phyloP scores from a whole-genome alignment of 2,888 invertebrate species.

The Pharmacophagus antenor region DNA sequence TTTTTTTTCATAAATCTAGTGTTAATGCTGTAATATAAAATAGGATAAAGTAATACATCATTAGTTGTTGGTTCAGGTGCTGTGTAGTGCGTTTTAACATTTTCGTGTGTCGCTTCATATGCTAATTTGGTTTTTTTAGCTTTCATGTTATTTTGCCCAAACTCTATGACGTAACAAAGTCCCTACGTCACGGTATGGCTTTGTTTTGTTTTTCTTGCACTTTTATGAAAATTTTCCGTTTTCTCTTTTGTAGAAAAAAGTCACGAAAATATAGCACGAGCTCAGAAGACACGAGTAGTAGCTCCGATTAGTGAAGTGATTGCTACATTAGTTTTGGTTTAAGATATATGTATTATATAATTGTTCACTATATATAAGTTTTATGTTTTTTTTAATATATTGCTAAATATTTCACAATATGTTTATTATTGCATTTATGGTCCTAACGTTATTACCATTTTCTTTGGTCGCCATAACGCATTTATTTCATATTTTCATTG shows the following conservation, averaged over 20 bases:
- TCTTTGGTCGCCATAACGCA: conserved; percentile 13
- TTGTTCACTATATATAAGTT: conserved; percentile 33
- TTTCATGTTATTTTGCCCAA: conserved; percentile 40
- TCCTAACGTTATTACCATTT: conserved; percentile 4
- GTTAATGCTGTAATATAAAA: background rate
- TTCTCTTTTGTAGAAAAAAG: conserved; percentile 77
- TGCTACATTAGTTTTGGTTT: conserved; percentile 52
- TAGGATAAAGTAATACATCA: conserved; percentile 22
- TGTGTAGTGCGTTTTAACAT: conserved; percentile 46
- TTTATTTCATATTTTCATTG: background rate
- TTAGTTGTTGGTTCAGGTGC: conserved; percentile 32
- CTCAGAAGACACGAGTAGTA: conserved; percentile 73
- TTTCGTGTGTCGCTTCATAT: conserved; percentile 63
- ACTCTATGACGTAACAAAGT: conserved; percentile 13
- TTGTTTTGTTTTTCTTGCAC: conserved; percentile 44
- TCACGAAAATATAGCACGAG: conserved; percentile 75
- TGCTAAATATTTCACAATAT: conserved; percentile 28
- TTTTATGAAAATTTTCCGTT: conserved; percentile 43
- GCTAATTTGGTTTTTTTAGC: conserved; percentile 41
- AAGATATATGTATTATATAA: conserved; percentile 54
- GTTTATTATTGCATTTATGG: conserved; percentile 30
- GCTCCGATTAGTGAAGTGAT: conserved; percentile 69
- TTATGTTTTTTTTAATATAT: conserved; percentile 33
- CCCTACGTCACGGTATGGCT: conserved; percentile 41
- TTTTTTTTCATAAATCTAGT: background rate